Evolutionary conservation across 2,888 invertebrate species (phyloP), one percentile per base, ranked within the genome.

Genomic region (Phlogophora meticulosa): DNA sequence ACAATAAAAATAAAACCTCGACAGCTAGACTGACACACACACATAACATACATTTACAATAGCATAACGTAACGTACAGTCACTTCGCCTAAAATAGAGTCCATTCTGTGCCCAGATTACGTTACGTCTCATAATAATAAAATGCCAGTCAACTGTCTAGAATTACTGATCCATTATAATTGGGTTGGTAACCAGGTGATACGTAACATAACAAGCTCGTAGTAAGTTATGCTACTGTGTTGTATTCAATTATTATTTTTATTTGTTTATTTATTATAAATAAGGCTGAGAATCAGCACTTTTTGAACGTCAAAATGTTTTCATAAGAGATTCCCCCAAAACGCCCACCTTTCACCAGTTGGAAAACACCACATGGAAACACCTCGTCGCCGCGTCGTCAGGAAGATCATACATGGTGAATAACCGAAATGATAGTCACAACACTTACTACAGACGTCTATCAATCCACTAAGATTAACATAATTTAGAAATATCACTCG

Each of bases 111-210:
- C 10, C 7, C 2, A 40, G 17, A 38, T 60, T 46, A 46, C 34
- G 10, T 40, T 66, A 17, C 38, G 38, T 65, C 45, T 38, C 15
- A 38, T 57, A 45, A 57, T 57, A 65, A 70, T 45, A 70, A 70
- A 65, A 56, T 38, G 28, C n/a, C n/a, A 69, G 34, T 43, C 57
- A 38, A 7, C n/a, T 20, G 43, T 70, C 43, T 49, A 24, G 7
- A 59, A 71, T 40, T 13, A 20, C 17, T 32, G 60, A 34, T 24
- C 24, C 45, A 45, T 71, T 60, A 34, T 71, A 71, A 46, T 46
- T 72, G 46, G 38, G 15, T 38, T 22, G 22, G 3, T 46, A 58
- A 57, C 28, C 15, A 58, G 15, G 45, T 15, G 17, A 58, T 45
- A 70, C 32, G 38, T 58, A 45, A 62, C n/a, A 2, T 58, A 20